phyloP scores from a whole-genome alignment of 2,888 invertebrate genomes.

The Junonia oenone region DNA sequence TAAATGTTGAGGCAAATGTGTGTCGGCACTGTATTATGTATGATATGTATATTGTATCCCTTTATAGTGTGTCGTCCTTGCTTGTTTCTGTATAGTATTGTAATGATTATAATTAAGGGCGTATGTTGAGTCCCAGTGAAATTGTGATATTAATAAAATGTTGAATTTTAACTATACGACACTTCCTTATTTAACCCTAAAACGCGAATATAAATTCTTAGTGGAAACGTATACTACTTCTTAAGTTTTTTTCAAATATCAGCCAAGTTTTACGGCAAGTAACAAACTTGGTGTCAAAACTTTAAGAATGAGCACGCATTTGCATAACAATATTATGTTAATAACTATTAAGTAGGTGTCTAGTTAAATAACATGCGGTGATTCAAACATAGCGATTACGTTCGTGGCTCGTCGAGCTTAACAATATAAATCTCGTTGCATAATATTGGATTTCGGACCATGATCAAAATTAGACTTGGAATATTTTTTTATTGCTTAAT shows the following conservation, averaged over 20 bases:
- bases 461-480: conserved; percentile 8
- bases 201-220: too few species aligned
- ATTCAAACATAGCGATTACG: conserved; percentile 28
- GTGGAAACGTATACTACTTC: too few species aligned
- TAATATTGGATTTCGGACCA: conserved; percentile 14
- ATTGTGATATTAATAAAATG: conserved; percentile 77
- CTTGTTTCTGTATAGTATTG: conserved; percentile 35
- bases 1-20: conserved; percentile 34
- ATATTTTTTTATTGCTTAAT: background rate
- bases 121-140: conserved; percentile 61
- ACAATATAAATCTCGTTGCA: conserved; percentile 21
- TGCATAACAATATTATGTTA: conserved; percentile 24
- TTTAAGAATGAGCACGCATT: conserved; percentile 15
- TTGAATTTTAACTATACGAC: conserved; percentile 47
- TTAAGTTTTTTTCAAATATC: background rate
- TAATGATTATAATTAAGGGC: conserved; percentile 44
- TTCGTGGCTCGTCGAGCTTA: conserved; percentile 28
- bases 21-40: conserved; percentile 35
- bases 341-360: conserved; percentile 15
- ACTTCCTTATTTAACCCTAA: conserved; percentile 27
- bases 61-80: conserved; percentile 29
- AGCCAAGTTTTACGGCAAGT: conserved; percentile 1
- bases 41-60: conserved; percentile 27
- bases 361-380: conserved; percentile 29
- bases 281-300: conserved; percentile 5